Percentiles rank a stretch among this genome's conserved stretches.
Evolutionary conservation across 1,140 invertebrate genomes (phyloP).

Genomic region (Euwallacea fornicatus): DNA sequence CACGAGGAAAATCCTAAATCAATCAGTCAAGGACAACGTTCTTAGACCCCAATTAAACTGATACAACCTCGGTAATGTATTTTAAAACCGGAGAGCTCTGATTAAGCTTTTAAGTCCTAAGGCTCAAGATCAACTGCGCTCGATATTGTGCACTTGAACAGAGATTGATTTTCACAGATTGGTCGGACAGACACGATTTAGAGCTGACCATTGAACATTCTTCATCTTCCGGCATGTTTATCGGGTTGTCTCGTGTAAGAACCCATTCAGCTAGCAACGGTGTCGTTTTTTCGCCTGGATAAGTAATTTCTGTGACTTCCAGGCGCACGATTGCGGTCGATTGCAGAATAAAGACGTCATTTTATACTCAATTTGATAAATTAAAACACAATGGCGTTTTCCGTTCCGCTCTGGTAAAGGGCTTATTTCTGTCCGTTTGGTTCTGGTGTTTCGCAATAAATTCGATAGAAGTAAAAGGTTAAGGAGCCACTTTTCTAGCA

Average conservation of each 20-base stretch:
- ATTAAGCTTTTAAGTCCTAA: no score
- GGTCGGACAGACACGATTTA: no score
- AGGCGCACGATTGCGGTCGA: constrained; percentile 15
- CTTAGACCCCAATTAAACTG: no score
- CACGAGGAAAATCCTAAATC: no score
- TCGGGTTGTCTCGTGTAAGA: constrained; percentile 19
- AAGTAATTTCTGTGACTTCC: constrained; percentile 28
- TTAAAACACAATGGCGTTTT: constrained; percentile 29
- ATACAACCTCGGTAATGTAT: no score
- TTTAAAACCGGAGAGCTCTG: no score
- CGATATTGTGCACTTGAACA: no score
- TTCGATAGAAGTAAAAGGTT: no score
- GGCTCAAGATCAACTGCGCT: no score
- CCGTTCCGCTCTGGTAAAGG: constrained; percentile 19
- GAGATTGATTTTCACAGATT: no score
- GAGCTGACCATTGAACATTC: not conserved
- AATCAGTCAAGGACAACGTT: no score
- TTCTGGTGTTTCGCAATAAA: not conserved
- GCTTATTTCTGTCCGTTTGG: constrained; percentile 3
- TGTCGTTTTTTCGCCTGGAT: constrained; percentile 22
- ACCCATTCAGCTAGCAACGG: constrained; percentile 20
- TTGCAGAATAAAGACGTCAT: constrained; percentile 27
- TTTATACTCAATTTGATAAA: constrained; percentile 33
- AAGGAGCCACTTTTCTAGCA: no score
- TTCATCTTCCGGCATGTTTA: constrained; percentile 1